Conservation (phyloP, 1,140 invertebrate species). For the Apis mellifera region Amel_HAv3.1 CM009935.2:3493501-3494000, state of each 20-base stretch:
- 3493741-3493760: conserved; percentile 31
- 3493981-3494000: background rate
- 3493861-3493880: conserved; percentile 24
- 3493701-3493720: conserved; percentile 51
- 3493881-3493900: background rate
- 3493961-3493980: background rate
- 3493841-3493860: background rate
- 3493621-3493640: conserved; percentile 1
- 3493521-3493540: conserved; percentile 70
- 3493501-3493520: conserved; percentile 69
- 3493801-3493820: no score
- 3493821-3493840: no score
- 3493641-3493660: conserved; percentile 25
- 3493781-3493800: background rate
- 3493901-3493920: conserved; percentile 37
- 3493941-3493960: background rate
- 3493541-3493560: conserved; percentile 73
- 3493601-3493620: conserved; percentile 1
- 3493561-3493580: conserved; percentile 59
- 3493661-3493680: conserved; percentile 65
- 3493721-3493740: conserved; percentile 47
- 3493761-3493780: conserved; percentile 2
- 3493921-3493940: conserved; percentile 57
- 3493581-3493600: conserved; percentile 48
- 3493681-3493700: conserved; percentile 71